Percentiles rank a stretch among this genome's conserved stretches.
Evolutionary conservation across 92 coral and sea anemone genomes (phyloP).

Genomic region (Isaurus tuberculatus): DNA sequence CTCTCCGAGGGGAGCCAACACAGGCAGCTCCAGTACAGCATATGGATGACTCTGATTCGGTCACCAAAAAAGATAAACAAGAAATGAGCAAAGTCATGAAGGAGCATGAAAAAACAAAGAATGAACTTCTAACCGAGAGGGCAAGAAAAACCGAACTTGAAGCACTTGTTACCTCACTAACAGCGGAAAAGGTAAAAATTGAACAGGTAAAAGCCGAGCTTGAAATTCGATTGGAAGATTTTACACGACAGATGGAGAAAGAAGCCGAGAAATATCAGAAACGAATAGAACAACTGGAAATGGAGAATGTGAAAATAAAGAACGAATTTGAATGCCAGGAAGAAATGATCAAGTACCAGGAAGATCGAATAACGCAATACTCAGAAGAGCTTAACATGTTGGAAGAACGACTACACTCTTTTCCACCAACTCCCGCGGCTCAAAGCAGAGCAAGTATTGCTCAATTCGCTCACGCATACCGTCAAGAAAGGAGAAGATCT

Average conservation of each 20-base stretch:
- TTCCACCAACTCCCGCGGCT: slow-evolving; percentile 74
- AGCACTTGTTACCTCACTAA: slow-evolving; percentile 56
- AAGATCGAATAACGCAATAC: slow-evolving; percentile 85
- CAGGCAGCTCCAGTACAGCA: neutral
- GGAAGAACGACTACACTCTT: slow-evolving; percentile 73
- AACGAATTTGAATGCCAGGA: slow-evolving; percentile 93
- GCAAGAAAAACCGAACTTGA: slow-evolving; percentile 74
- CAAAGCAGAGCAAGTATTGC: slow-evolving; percentile 90
- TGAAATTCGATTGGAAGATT: slow-evolving; percentile 73
- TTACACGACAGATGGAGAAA: slow-evolving; percentile 70
- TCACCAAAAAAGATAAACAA: slow-evolving; percentile 46
- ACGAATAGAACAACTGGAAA: slow-evolving; percentile 69
- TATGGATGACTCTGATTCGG: slow-evolving; percentile 11
- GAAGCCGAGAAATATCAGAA: slow-evolving; percentile 63
- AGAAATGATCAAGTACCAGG: slow-evolving; percentile 96
- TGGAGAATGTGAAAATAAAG: slow-evolving; percentile 66
- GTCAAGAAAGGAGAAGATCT: slow-evolving; percentile 67
- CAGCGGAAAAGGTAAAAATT: slow-evolving; percentile 67
- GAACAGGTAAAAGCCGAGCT: slow-evolving; percentile 82
- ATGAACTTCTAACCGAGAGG: slow-evolving; percentile 75
- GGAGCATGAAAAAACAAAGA: slow-evolving; percentile 60
- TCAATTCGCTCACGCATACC: slow-evolving; percentile 56
- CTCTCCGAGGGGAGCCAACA: slow-evolving; percentile 10
- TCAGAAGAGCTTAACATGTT: slow-evolving; percentile 80
- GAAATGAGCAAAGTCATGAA: slow-evolving; percentile 53